A percentile compares a stretch with the other conserved stretches of the same genome.
These are phyloP conservation scores for Battus philenor DNA, from an alignment of 1,140 invertebrate species.

Conservation along the genomic window DNA sequence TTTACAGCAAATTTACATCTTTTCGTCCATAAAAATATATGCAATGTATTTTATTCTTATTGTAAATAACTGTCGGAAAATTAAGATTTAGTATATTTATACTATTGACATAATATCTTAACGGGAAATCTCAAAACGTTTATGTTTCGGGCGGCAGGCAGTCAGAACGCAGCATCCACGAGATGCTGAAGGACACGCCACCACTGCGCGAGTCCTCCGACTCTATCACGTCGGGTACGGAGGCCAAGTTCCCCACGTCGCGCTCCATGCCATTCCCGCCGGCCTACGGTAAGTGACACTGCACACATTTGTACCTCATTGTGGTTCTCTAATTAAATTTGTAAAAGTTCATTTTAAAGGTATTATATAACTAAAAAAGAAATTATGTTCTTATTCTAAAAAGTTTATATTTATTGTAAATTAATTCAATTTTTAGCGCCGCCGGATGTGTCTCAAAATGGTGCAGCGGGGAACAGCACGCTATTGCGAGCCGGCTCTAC, in stretches of 20 bases:
- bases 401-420: conserved; percentile 1
- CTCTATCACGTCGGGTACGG: conserved; percentile 84
- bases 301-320: too few relatives aligned
- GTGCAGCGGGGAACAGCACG: conserved; percentile 70
- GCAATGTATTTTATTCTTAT: too few relatives aligned
- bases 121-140: too few relatives aligned
- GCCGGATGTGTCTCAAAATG: conserved; percentile 68
- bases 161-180: conserved; percentile 87
- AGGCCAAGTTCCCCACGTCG: conserved; percentile 71
- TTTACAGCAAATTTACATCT: conserved; percentile 4
- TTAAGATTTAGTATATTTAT: too few relatives aligned
- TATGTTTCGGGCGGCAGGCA: too few relatives aligned
- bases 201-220: conserved; percentile 85
- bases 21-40: too few relatives aligned
- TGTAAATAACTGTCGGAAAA: too few relatives aligned
- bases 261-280: conserved; percentile 72
- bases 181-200: conserved; percentile 91
- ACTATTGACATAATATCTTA: too few relatives aligned
- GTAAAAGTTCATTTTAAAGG: neutral
- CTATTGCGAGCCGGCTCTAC: conserved; percentile 79
- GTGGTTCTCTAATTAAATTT: too few relatives aligned
- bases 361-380: conserved; percentile 5
- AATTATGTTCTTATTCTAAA: too few relatives aligned
- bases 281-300: conserved; percentile 51
- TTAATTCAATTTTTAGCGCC: conserved; percentile 48